Evolutionary conservation across 2,888 invertebrate species (phyloP).

Genomic region (Stenotaenia linearis): DNA sequence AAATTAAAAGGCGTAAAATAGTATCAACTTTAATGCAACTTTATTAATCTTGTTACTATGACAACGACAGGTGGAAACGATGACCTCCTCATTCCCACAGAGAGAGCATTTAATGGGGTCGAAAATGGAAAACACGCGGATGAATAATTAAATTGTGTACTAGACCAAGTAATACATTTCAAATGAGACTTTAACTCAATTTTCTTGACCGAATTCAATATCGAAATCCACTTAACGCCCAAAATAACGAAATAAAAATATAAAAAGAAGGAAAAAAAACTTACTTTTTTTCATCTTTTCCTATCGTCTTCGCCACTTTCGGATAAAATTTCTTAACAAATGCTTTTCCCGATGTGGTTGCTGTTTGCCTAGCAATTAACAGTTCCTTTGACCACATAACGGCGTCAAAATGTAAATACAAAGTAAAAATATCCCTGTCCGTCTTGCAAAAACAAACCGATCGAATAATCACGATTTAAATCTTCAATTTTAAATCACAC

Average conservation of each 20-base stretch:
- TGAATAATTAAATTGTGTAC: conserved; percentile 24
- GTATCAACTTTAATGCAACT: not conserved
- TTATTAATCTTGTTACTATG: not conserved
- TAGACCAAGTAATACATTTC: not conserved
- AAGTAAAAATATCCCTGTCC: not conserved
- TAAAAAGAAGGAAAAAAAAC: not conserved
- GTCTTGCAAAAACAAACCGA: not conserved
- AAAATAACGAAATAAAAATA: not conserved
- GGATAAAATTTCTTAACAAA: conserved; percentile 21
- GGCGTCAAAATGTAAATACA: not conserved
- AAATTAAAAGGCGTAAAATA: not conserved
- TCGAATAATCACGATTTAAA: not conserved
- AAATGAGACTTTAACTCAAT: conserved; percentile 13
- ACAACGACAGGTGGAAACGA: conserved; percentile 12
- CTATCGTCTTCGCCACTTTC: not conserved
- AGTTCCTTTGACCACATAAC: conserved; percentile 7
- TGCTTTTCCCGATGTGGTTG: conserved; percentile 3
- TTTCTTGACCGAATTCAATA: not conserved
- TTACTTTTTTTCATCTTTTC: not conserved
- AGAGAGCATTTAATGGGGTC: conserved; percentile 5
- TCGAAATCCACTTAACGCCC: not conserved
- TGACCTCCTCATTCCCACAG: conserved; percentile 13
- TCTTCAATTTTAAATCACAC: not conserved
- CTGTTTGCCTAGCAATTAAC: conserved; percentile 13
- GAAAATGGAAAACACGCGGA: not conserved